Conservation (phyloP, 2,113 vertebrate species). For the Arenaria interpres region DNA sequence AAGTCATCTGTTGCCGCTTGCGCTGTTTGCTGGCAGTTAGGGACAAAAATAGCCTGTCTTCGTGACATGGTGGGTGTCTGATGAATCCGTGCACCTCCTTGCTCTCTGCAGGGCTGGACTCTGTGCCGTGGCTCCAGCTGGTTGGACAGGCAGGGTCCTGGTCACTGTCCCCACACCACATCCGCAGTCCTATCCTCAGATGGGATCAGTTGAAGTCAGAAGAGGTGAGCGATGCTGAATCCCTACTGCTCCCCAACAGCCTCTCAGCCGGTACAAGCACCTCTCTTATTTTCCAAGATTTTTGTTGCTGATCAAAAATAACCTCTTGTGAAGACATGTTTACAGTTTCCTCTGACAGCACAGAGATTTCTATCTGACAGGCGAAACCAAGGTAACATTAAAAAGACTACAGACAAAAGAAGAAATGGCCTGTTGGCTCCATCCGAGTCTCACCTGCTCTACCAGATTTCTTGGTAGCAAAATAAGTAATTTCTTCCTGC, state of each 20-base stretch:
- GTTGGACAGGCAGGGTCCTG: not conserved
- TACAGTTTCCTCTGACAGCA: not conserved
- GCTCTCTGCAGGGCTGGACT: not conserved
- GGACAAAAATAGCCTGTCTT: not conserved
- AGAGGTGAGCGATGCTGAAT: not conserved
- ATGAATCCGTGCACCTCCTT: not conserved
- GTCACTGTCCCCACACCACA: not conserved
- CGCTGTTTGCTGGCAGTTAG: not conserved
- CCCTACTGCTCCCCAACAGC: not conserved
- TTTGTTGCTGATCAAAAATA: not conserved
- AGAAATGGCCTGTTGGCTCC: not conserved
- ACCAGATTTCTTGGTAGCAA: not conserved
- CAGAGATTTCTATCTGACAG: not conserved
- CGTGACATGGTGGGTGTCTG: not conserved
- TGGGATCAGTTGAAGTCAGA: not conserved
- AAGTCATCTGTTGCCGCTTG: not conserved
- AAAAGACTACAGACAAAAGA: not conserved
- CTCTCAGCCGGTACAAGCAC: not conserved
- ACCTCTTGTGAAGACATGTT: not conserved
- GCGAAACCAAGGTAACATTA: not conserved
- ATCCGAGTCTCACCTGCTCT: not conserved
- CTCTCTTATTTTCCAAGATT: not conserved
- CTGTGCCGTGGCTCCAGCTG: not conserved
- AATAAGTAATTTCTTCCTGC: not conserved
- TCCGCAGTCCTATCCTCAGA: not conserved